phyloP scores from a whole-genome alignment of 1,140 invertebrate genomes.

The Maconellicoccus hirsutus region DNA sequence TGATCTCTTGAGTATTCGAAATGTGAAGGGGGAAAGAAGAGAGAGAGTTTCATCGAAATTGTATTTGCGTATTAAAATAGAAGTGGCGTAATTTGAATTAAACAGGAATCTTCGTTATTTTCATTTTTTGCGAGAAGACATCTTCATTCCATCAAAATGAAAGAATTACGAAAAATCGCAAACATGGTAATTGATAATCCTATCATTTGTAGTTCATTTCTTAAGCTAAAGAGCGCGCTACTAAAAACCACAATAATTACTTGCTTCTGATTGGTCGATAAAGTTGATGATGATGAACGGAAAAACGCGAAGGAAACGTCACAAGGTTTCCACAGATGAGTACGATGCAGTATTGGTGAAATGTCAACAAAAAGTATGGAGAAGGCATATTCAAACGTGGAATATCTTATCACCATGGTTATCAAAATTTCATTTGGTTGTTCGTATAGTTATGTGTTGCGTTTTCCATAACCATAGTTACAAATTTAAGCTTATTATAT shows the following conservation, averaged over 20 bases:
- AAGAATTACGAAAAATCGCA: too few relatives aligned
- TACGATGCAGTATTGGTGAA: not conserved
- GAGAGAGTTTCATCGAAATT: too few relatives aligned
- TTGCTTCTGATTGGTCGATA: not conserved
- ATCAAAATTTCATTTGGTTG: constrained; percentile 13
- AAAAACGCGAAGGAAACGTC: not conserved
- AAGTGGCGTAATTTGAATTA: too few relatives aligned
- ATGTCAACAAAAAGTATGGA: constrained; percentile 7
- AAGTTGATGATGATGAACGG: not conserved
- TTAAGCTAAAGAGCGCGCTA: not conserved
- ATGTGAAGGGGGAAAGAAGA: too few relatives aligned
- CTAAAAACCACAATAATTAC: not conserved
- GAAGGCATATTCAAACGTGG: constrained; percentile 15
- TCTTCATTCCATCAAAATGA: too few relatives aligned
- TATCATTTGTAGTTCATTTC: too few relatives aligned
- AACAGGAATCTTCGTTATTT: too few relatives aligned
- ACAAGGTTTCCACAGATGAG: constrained; percentile 1
- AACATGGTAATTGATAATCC: too few relatives aligned
- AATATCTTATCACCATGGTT: constrained; percentile 22
- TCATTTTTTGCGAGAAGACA: too few relatives aligned
- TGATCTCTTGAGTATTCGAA: too few relatives aligned
- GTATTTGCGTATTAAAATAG: too few relatives aligned
- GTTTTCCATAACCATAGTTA: constrained; percentile 19
- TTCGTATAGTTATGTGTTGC: constrained; percentile 14
- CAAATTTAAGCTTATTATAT: constrained; percentile 20